These are phyloP conservation scores for Phyllostomus discolor DNA, from an alignment of 2,113 vertebrate genomes.

Conservation along the genomic window DNA sequence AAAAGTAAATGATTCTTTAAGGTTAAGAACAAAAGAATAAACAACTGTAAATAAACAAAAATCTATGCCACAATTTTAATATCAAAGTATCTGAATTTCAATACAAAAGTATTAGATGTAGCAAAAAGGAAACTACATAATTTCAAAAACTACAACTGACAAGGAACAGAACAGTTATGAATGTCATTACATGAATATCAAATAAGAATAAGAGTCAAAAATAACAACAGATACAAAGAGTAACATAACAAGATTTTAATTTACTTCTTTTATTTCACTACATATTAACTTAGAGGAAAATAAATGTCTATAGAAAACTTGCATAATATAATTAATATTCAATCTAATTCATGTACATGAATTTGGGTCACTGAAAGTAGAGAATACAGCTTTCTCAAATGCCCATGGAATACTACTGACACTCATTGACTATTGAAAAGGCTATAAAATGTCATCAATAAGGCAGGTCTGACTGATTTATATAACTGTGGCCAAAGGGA, in stretches of 20 bases:
- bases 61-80: background rate
- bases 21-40: background rate
- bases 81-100: background rate
- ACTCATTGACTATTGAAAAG: background rate
- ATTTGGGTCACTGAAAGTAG: background rate
- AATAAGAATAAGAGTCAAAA: background rate
- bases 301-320: background rate
- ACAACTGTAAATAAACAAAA: background rate
- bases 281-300: background rate
- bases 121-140: background rate
- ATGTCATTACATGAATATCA: background rate
- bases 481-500: background rate
- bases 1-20: background rate
- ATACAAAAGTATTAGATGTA: background rate
- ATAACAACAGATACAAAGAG: background rate
- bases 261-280: background rate
- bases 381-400: background rate
- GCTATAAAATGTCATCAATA: background rate
- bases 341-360: background rate
- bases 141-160: background rate
- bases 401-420: background rate
- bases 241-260: background rate
- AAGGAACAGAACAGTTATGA: background rate
- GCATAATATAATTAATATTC: background rate
- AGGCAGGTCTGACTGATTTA: background rate